Percentiles rank a stretch among this genome's conserved stretches.
These are phyloP conservation scores for Pristionchus japonicus DNA, from an alignment of 2,888 invertebrate species.

Conservation along the genomic window DNA sequence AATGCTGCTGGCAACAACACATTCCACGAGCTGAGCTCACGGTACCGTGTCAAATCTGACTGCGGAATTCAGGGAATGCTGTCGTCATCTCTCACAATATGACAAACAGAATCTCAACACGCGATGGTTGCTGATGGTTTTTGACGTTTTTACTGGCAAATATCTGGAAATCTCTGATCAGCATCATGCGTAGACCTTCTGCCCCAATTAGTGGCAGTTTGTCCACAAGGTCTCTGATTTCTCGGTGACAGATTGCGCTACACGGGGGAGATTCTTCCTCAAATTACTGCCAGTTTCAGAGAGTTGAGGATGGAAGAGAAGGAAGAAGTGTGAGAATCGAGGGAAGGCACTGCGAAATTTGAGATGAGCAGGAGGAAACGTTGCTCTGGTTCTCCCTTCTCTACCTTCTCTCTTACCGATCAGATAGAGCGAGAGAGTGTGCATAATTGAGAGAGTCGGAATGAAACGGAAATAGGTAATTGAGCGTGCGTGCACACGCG, in stretches of 20 bases:
- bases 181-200: too few species aligned
- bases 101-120: background rate
- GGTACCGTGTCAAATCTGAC: background rate
- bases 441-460: background rate
- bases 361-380: background rate
- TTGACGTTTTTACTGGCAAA: background rate
- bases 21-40: background rate
- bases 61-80: background rate
- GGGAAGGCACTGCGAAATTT: background rate
- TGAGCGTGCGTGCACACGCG: background rate
- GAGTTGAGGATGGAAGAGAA: background rate
- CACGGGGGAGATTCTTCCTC: background rate
- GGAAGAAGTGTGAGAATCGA: constrained; percentile 17
- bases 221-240: too few species aligned
- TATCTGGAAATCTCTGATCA: too few species aligned
- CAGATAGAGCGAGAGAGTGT: background rate
- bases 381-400: background rate
- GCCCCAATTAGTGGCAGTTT: background rate
- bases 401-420: background rate
- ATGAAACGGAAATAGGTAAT: constrained; percentile 28
- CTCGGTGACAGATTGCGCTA: too few species aligned
- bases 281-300: background rate
- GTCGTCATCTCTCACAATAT: background rate
- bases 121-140: background rate
- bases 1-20: background rate